Evolutionary conservation across 2,797 vertebrate species (phyloP).

Genomic region (Helicolenus hilgendorfi): DNA sequence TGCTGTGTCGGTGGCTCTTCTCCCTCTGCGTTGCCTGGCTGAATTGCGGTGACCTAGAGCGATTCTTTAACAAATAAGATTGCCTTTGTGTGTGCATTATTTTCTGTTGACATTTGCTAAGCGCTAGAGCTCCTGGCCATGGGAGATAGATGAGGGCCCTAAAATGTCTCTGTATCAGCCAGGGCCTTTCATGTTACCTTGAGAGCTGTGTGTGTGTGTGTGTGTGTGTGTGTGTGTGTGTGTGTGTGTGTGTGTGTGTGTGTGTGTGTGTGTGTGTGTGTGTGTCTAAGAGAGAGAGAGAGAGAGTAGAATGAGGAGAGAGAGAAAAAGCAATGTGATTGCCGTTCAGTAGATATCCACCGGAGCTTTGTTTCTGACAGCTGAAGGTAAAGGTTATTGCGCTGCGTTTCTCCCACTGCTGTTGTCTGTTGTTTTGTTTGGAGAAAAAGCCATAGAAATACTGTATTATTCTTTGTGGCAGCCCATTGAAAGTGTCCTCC

Average conservation of each 20-base stretch:
- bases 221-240: slow-evolving; percentile 11
- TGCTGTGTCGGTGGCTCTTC: slow-evolving; percentile 55
- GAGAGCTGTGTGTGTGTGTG: slow-evolving; percentile 61
- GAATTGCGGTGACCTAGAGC: slow-evolving; percentile 90
- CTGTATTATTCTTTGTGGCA: slow-evolving; percentile 51
- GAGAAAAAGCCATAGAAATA: slow-evolving; percentile 10
- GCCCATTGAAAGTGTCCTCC: slow-evolving; percentile 57
- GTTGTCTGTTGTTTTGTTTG: slow-evolving; percentile 30
- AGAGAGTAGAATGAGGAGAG: slow-evolving; percentile 8
- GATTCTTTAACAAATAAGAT: slow-evolving; percentile 93
- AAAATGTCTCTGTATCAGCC: slow-evolving; percentile 88
- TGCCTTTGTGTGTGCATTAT: slow-evolving; percentile 92
- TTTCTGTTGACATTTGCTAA: slow-evolving; percentile 94
- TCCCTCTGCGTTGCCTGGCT: slow-evolving; percentile 72
- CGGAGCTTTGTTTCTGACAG: slow-evolving; percentile 81
- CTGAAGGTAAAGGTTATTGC: slow-evolving; percentile 84
- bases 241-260: slow-evolving; percentile 11
- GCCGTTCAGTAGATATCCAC: slow-evolving; percentile 72
- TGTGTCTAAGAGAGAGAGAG: neutral
- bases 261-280: slow-evolving; percentile 16
- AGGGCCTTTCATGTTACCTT: slow-evolving; percentile 89
- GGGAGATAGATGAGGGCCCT: slow-evolving; percentile 90
- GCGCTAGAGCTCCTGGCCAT: slow-evolving; percentile 89
- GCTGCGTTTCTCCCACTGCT: slow-evolving; percentile 44
- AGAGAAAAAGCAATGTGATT: slow-evolving; percentile 71